Base-by-base conservation (phyloP, 1,140 invertebrate genomes). In the silkworm (Bombyx mori) region DNA sequence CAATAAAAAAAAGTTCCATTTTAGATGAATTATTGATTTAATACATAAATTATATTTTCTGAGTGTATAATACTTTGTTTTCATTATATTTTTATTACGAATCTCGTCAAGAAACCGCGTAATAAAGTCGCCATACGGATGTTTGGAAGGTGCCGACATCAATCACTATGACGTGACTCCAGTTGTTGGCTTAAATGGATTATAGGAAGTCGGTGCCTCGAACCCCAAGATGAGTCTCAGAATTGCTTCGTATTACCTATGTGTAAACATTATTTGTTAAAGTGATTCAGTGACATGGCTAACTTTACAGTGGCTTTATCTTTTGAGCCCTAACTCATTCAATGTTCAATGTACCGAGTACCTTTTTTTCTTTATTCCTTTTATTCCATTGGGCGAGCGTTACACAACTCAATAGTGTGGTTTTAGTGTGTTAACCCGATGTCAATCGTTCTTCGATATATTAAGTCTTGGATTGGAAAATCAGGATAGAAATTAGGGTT, bases 171-270 rank as follows among this genome's bases (percentile, higher is more conserved):
- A 80, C 81, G 80, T 76, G 76, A 81, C 76, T 82, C 65, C 73
- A 77, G 77, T 77, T 80, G 79, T 84, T 82, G 75, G 68, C 74
- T 71, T 72, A 84, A 84, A 84, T 84, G 81, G 79, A 84, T 84
- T 82, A 84, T 79, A 79, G 76, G 77, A 82, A 84, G 77, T 73
- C 67, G 63, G 61, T 66, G 69, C 73, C 75, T 68, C 70, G 59
- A 71, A 70, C 66, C 58, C 54, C 56, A 62, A 78, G 70, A 75
- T 78, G 77, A 77, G 75, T 76, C 61, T 75, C 76, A 75, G 77
- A 78, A 82, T 81, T 77, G 69, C 69, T 59, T 77, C 65, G 60
- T 71, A 67, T 77, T 73, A 75, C 66, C 70, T 70, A 66, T 66
- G 68, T 79, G 69, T 75, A 79, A 71, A 78, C 66, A 71, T 71